Percentiles rank a stretch among this genome's conserved stretches.
Evolutionary conservation across 2,113 vertebrate genomes (phyloP).

Genomic region (Periophthalmus modestus): DNA sequence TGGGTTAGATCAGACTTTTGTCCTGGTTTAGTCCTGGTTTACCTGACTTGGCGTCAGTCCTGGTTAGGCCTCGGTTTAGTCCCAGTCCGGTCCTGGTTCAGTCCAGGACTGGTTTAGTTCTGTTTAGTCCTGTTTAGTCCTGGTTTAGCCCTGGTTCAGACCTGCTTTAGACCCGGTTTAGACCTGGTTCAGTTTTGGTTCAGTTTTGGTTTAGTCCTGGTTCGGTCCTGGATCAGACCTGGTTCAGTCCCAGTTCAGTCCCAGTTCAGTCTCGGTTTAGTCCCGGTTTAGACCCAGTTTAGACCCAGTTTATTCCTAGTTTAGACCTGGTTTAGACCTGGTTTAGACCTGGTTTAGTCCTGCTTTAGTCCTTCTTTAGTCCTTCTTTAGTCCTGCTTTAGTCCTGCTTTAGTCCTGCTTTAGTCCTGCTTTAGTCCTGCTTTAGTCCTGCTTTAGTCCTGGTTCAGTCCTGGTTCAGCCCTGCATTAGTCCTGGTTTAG

Average conservation of each 20-base stretch:
- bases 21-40: background rate
- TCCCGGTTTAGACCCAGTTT: background rate
- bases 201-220: no score
- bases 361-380: background rate
- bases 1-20: no score
- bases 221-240: no score
- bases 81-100: no score
- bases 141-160: no score
- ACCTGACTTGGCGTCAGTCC: no score
- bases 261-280: background rate
- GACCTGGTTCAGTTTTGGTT: no score
- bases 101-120: no score
- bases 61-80: background rate
- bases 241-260: background rate
- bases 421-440: background rate
- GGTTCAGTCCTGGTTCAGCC: background rate
- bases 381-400: background rate
- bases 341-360: background rate
- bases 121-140: no score
- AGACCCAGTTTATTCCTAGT: background rate
- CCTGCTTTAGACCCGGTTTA: no score
- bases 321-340: background rate
- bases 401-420: background rate
- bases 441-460: no score
- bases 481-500: no score